Evolutionary conservation across 2,888 invertebrate genomes (phyloP), one percentile per base, ranked within the genome.

Genomic region (Choristoneura rosaceana): DNA sequence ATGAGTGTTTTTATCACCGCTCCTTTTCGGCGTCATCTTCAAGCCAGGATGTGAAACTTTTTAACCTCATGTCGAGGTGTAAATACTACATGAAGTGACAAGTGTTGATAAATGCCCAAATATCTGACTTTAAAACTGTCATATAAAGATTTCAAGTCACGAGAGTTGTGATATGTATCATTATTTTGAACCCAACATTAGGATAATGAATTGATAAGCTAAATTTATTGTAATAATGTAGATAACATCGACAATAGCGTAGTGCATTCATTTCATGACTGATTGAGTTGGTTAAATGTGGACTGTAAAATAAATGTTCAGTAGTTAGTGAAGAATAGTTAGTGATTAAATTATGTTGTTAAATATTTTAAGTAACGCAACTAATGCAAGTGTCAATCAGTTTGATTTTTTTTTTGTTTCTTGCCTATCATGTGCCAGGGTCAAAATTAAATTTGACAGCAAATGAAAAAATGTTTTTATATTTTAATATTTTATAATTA

Each of bases 111-210:
- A 47, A 14, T 47, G 25, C 52, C 15, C 10, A 17, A 55, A 55
- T 12, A 41, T 17, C 12, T 9, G 5, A 61, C 17, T 61, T 2
- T 2, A 25, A 12, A 45, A 38, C 14, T 17, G 15, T 14, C 17
- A 10, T 45, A 63, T 55, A 25, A 60, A 63, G 62, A 59, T 59
- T 69, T 70, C 41, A 65, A 69, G 71, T 79, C 77, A 79, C 78
- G 64, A 68, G 74, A 77, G 75, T 80, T 82, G 82, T 83, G 82
- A 82, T 82, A 81, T 75, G 41, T 59, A n/a, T 68, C 41, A 41
- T 64, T 64, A 43, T 64, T 41, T 33, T 25, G 33, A 64, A 69
- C 14, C 43, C 59, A 59, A 58, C 52, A 12, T 43, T 62, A 3
- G 52, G 15, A 17, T 52, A 52, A 17, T 17, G 55, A 25, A 25